A percentile compares a stretch with the other conserved stretches of the same genome.
phyloP scores from a whole-genome alignment of 1,140 invertebrate genomes.

The Drosophila carrolli region DNA sequence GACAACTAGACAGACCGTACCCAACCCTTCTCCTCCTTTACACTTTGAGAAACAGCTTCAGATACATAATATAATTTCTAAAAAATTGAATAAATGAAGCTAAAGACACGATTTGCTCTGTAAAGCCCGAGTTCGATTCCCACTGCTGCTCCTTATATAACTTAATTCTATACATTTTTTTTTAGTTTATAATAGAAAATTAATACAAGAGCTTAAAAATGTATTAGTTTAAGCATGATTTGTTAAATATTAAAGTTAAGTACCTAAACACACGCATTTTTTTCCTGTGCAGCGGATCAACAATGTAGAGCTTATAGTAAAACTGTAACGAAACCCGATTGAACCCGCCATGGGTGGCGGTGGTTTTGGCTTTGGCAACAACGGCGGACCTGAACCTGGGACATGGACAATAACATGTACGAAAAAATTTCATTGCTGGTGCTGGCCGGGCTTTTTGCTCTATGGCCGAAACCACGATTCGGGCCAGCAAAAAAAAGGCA shows the following conservation, averaged over 20 bases:
- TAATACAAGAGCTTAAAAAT: no score
- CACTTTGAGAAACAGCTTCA: background rate
- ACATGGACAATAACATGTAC: constrained; percentile 81
- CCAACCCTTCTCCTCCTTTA: constrained; percentile 33
- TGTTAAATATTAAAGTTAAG: no score
- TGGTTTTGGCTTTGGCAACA: constrained; percentile 47
- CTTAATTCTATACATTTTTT: no score
- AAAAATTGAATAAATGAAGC: no score
- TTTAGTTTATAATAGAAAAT: no score
- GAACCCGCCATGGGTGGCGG: constrained; percentile 80
- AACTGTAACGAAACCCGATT: constrained; percentile 83
- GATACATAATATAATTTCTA: no score
- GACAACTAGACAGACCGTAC: constrained; percentile 66
- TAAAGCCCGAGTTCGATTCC: no score
- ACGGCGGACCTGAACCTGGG: constrained; percentile 62
- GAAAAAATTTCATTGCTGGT: constrained; percentile 79
- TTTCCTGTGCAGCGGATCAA: constrained; percentile 20
- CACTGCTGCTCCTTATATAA: no score
- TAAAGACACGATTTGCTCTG: no score
- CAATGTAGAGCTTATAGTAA: constrained; percentile 73
- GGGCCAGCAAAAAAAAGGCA: constrained; percentile 36
- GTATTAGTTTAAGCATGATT: no score
- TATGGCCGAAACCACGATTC: constrained; percentile 54
- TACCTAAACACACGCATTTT: background rate
- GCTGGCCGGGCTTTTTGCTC: constrained; percentile 55